Conservation (phyloP, 2,888 invertebrate genomes). For the Caenorhabditis sp. region DNA sequence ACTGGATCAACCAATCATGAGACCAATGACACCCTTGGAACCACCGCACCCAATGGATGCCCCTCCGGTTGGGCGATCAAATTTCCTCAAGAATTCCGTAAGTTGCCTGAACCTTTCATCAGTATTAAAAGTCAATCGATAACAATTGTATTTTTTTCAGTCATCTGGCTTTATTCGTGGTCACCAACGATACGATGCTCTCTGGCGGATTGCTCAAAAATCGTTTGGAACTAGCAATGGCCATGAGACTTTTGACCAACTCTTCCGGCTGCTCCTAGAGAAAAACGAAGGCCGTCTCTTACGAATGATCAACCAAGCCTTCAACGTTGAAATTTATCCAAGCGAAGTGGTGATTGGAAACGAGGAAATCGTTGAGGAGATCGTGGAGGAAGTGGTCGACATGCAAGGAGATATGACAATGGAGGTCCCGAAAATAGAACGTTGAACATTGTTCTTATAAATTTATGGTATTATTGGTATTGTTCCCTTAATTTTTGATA, state of each 20-base stretch:
- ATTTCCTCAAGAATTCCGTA: not conserved
- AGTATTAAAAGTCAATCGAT: not conserved
- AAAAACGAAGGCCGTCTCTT: slow-evolving; percentile 68
- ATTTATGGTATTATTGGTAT: too few species aligned
- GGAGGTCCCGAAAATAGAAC: too few species aligned
- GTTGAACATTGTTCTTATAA: too few species aligned
- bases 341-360: not conserved
- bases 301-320: slow-evolving; percentile 53
- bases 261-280: slow-evolving; percentile 67
- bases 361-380: slow-evolving; percentile 1
- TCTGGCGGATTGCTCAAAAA: slow-evolving; percentile 63
- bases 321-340: slow-evolving; percentile 38
- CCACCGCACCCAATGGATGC: too few species aligned
- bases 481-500: too few species aligned
- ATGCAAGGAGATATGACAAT: too few species aligned
- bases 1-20: not conserved
- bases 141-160: slow-evolving; percentile 20
- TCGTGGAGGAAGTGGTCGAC: too few species aligned
- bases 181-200: slow-evolving; percentile 41
- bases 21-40: too few species aligned
- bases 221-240: slow-evolving; percentile 46
- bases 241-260: slow-evolving; percentile 66
- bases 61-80: too few species aligned
- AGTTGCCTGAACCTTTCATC: not conserved
- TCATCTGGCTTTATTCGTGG: slow-evolving; percentile 43